Evolutionary conservation across 1,140 invertebrate species (phyloP).

Genomic region (Bombus breviceps): DNA sequence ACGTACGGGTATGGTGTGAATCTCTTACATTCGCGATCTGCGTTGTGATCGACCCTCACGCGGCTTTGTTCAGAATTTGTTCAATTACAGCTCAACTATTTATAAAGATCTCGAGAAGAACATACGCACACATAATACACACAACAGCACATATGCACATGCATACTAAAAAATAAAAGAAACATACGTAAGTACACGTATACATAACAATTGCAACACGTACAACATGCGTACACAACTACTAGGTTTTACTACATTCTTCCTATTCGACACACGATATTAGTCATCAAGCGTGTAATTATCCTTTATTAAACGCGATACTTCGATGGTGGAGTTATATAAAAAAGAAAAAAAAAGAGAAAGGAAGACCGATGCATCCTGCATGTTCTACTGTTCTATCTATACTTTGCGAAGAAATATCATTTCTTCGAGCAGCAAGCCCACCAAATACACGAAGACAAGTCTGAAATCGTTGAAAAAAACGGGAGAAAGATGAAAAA

Average conservation of each 20-base stretch:
- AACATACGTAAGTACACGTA: background rate
- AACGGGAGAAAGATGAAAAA: constrained; percentile 5
- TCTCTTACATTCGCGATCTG: constrained; percentile 37
- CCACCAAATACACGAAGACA: constrained; percentile 33
- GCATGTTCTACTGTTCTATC: background rate
- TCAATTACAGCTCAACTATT: constrained; percentile 54
- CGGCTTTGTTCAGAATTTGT: constrained; percentile 56
- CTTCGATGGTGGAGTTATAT: constrained; percentile 16
- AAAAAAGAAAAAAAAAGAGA: constrained; percentile 6
- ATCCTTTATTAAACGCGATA: constrained; percentile 13
- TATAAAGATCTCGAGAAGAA: constrained; percentile 53
- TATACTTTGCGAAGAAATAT: background rate
- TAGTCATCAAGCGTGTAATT: constrained; percentile 27
- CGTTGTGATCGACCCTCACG: constrained; percentile 47
- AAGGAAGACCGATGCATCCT: constrained; percentile 3
- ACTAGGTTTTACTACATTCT: constrained; percentile 48
- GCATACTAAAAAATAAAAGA: background rate
- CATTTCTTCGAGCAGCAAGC: constrained; percentile 39
- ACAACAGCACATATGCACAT: constrained; percentile 27
- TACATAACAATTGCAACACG: constrained; percentile 11
- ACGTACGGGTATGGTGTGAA: constrained; percentile 57
- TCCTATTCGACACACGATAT: constrained; percentile 47
- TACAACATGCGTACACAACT: constrained; percentile 15
- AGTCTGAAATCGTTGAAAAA: constrained; percentile 3
- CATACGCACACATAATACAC: constrained; percentile 32